Evolutionary conservation across 2,113 vertebrate genomes (phyloP), one percentile per base, ranked within the genome.

Genomic region (Marcusenius ussheri): DNA sequence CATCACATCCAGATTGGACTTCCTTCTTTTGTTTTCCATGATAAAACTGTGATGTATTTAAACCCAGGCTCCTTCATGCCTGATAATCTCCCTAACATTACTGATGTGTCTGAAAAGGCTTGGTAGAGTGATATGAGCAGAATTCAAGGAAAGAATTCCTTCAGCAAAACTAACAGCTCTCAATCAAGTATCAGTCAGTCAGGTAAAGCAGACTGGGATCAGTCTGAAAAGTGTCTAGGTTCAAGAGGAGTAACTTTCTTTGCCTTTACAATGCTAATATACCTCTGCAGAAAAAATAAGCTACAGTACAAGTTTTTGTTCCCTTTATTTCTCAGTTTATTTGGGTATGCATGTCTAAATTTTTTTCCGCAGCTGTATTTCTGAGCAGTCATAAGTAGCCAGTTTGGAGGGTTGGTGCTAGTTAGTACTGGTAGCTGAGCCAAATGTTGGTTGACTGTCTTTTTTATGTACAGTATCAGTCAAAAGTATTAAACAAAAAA

Each of bases 1-100:
- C 74, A 83, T 47, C 50, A 46, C 77, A 58, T 42, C 49, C 89
- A 53, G 15, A 46, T 13, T 62, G 77, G 51, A 47, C 13, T 89
- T 89, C 89, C 89, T 89, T 85, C 89, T 80, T 24, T 11, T 58
- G 50, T 89, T 53, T 21, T 21, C 21, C 19, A 15, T n/a, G 74
- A 51, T 58, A 50, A 56, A 58, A 15, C 27, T 70, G 62, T 58
- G 19, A 46, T 88, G 21, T 31, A 5, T 42, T 66, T 31, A 58
- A 58, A 58, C 87, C 87, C 42, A 62, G n/a, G 7, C 35, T 46
- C 87, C 51, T 53, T 27, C 53, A 35, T 56, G 50, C 19, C 87
- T 42, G 31, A 39, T 66, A n/a, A 88, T 88, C 53, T 88, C 87
- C 15, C 6, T 56, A 58, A 56, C 86, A 51, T 66, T 66, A 45